Percentiles rank a stretch among this genome's conserved stretches.
Conservation (phyloP, 2,888 invertebrate species). For the Stenodera caucasica region DNA sequence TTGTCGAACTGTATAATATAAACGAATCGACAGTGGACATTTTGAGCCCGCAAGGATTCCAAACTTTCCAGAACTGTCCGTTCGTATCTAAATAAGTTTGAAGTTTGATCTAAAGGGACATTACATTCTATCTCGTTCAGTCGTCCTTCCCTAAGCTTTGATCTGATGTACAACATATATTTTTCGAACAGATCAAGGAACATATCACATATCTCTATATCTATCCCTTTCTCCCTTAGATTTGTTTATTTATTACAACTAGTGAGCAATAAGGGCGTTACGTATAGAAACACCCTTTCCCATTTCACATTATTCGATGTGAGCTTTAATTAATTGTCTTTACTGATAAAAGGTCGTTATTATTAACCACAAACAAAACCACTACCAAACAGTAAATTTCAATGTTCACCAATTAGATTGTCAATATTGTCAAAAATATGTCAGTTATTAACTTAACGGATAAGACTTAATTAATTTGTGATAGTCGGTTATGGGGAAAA, state of each 20-base stretch:
- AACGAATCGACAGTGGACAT: constrained; percentile 37
- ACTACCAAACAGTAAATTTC: background rate
- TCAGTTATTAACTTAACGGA: constrained; percentile 16
- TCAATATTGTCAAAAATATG: constrained; percentile 8
- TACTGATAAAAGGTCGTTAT: constrained; percentile 17
- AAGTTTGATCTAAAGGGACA: constrained; percentile 22
- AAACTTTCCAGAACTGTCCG: constrained; percentile 36
- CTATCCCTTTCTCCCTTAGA: constrained; percentile 12
- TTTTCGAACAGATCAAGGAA: constrained; percentile 9
- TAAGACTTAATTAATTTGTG: background rate
- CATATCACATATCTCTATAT: background rate
- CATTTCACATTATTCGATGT: constrained; percentile 26
- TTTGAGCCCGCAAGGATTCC: constrained; percentile 33
- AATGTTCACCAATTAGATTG: background rate
- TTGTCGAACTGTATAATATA: constrained; percentile 32
- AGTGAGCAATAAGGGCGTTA: constrained; percentile 8
- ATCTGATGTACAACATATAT: constrained; percentile 17
- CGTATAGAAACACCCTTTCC: constrained; percentile 21
- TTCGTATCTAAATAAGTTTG: constrained; percentile 41
- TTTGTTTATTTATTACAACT: constrained; percentile 24
- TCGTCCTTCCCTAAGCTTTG: constrained; percentile 11
- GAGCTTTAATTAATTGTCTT: constrained; percentile 28
- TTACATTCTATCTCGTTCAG: constrained; percentile 13
- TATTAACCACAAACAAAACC: background rate
- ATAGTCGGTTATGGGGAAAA: background rate